Percentiles rank a stretch among this genome's conserved stretches.
Evolutionary conservation across 1,140 invertebrate genomes (phyloP).

Genomic region (Aphidius gifuensis): DNA sequence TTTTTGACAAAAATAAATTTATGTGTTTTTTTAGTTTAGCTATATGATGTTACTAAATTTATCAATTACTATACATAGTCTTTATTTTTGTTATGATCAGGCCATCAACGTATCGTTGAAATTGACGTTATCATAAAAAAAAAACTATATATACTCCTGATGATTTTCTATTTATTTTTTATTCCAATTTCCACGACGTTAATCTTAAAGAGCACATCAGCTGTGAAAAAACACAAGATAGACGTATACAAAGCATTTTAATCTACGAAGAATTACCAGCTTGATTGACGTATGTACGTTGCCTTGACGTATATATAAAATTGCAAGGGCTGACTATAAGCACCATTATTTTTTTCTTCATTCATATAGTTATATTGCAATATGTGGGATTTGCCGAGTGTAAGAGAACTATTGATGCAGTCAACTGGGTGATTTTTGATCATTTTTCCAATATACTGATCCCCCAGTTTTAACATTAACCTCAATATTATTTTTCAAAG

Average conservation of each 20-base stretch:
- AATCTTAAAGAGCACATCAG: too few relatives aligned
- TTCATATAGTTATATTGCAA: slow-evolving; percentile 3
- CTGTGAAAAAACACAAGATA: neutral
- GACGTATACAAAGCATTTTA: slow-evolving; percentile 32
- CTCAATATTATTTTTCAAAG: neutral
- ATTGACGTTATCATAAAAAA: too few relatives aligned
- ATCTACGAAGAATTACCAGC: slow-evolving; percentile 38
- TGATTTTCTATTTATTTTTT: too few relatives aligned
- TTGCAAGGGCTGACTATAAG: too few relatives aligned
- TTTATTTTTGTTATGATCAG: too few relatives aligned
- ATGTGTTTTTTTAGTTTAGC: too few relatives aligned
- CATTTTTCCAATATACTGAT: slow-evolving; percentile 1
- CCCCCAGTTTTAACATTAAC: neutral
- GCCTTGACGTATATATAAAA: slow-evolving; percentile 6
- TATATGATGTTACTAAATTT: too few relatives aligned
- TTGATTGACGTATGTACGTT: slow-evolving; percentile 40
- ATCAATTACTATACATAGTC: too few relatives aligned
- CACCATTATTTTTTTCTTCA: slow-evolving; percentile 2
- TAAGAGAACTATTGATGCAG: slow-evolving; percentile 8
- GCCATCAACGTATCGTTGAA: too few relatives aligned
- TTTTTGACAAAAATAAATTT: too few relatives aligned
- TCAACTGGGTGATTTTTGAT: slow-evolving; percentile 22
- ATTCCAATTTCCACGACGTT: too few relatives aligned
- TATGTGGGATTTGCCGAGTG: slow-evolving; percentile 23
- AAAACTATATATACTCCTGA: too few relatives aligned